Conservation (phyloP, 2,797 vertebrate genomes). For the Gambusia yucatana region DNA sequence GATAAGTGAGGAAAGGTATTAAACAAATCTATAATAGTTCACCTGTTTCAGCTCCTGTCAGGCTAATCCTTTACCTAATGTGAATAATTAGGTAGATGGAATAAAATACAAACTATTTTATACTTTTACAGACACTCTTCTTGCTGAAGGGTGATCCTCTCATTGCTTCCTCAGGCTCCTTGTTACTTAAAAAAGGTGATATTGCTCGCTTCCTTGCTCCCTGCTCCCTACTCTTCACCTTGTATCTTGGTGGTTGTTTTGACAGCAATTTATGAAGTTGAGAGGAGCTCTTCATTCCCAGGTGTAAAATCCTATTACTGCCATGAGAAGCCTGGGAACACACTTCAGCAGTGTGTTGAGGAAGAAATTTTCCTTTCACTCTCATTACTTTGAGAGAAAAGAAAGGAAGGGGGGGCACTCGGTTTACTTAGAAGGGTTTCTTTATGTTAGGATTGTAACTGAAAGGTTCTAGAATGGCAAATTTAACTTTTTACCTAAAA, state of each 20-base stretch:
- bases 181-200: conserved; percentile 22
- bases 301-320: conserved; percentile 75
- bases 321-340: conserved; percentile 58
- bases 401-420: conserved; percentile 23
- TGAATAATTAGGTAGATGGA: not conserved
- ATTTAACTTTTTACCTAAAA: conserved; percentile 1
- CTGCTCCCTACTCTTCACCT: conserved; percentile 41
- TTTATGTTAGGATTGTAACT: conserved; percentile 22
- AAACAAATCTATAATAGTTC: conserved; percentile 1
- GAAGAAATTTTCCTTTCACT: conserved; percentile 50
- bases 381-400: conserved; percentile 52
- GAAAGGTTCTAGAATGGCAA: conserved; percentile 24
- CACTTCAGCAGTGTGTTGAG: conserved; percentile 57
- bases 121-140: conserved; percentile 18
- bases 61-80: not conserved
- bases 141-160: conserved; percentile 17
- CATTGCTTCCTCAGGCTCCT: conserved; percentile 20
- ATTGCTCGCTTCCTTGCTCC: conserved; percentile 34
- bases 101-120: conserved; percentile 1
- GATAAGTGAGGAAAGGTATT: not conserved
- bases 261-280: conserved; percentile 69
- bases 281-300: conserved; percentile 66
- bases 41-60: not conserved
- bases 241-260: conserved; percentile 71
- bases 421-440: not conserved